Conservation (phyloP, 1,140 invertebrate species). For the Dendroctonus ponderosae region DNA sequence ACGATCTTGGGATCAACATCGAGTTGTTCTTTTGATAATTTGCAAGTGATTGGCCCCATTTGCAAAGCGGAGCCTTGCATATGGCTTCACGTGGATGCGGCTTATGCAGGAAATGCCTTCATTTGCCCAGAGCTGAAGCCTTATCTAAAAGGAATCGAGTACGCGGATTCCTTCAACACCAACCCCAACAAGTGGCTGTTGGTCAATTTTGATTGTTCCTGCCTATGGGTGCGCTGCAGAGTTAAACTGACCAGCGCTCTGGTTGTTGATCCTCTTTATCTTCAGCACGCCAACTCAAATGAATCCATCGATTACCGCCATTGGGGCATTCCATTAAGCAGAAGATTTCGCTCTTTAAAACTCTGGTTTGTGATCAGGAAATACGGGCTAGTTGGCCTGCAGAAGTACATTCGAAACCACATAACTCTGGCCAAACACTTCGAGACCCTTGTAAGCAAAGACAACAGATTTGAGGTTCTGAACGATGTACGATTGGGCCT, state of each 20-base stretch:
- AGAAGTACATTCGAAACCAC: constrained; percentile 83
- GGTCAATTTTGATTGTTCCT: constrained; percentile 87
- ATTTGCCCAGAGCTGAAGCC: constrained; percentile 80
- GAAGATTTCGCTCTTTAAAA: constrained; percentile 83
- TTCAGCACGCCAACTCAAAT: constrained; percentile 75
- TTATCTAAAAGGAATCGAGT: constrained; percentile 74
- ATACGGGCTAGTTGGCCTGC: constrained; percentile 80
- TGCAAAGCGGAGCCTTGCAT: constrained; percentile 65
- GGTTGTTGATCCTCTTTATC: constrained; percentile 90
- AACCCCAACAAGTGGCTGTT: constrained; percentile 94
- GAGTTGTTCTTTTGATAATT: constrained; percentile 79
- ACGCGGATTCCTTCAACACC: constrained; percentile 87
- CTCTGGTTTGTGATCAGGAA: constrained; percentile 85
- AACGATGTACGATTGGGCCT: constrained; percentile 77
- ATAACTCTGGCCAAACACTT: constrained; percentile 84
- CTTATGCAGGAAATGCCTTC: constrained; percentile 81
- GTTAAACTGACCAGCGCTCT: constrained; percentile 89
- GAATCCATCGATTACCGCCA: constrained; percentile 81
- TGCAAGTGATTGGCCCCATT: constrained; percentile 78
- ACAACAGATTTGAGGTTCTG: constrained; percentile 79
- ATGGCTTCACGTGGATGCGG: constrained; percentile 75
- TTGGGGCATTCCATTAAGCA: constrained; percentile 86
- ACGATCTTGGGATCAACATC: constrained; percentile 78
- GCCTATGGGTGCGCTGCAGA: constrained; percentile 85
- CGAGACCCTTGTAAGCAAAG: constrained; percentile 70